Conservation (phyloP, 1,140 invertebrate species). For the Drosophila hydei region DNA sequence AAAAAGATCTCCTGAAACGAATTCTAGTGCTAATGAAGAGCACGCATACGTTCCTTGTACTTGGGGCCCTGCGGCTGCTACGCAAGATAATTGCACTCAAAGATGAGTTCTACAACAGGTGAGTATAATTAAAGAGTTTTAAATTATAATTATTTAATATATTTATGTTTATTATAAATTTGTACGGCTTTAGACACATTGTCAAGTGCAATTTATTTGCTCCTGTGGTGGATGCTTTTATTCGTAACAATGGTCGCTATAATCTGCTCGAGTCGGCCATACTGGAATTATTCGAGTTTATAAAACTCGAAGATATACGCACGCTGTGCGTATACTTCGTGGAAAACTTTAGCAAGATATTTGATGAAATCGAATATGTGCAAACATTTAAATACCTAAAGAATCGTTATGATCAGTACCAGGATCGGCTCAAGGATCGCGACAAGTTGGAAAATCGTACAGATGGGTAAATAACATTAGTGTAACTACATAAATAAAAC, state of each 20-base stretch:
- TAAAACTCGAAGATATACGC: constrained; percentile 98
- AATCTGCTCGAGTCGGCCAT: constrained; percentile 99
- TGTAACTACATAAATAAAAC: neutral
- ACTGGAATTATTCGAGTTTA: constrained; percentile 99
- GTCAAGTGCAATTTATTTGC: constrained; percentile 97
- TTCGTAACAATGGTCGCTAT: constrained; percentile 98
- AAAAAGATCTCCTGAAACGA: constrained; percentile 97
- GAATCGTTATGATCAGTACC: constrained; percentile 96
- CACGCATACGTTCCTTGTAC: constrained; percentile 98
- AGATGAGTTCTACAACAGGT: constrained; percentile 98
- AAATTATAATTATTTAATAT: neutral
- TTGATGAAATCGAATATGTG: constrained; percentile 98
- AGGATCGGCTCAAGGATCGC: constrained; percentile 94
- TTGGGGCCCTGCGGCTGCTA: constrained; percentile 98
- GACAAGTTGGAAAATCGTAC: constrained; percentile 87
- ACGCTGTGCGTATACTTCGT: constrained; percentile 97
- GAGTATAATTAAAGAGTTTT: neutral
- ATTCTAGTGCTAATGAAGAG: constrained; percentile 99
- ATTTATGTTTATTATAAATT: neutral
- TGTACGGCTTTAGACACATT: constrained; percentile 88
- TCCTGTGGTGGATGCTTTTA: constrained; percentile 98
- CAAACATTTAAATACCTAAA: constrained; percentile 98
- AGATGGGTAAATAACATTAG: constrained; percentile 86
- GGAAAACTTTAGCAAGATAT: constrained; percentile 96
- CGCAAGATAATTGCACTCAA: constrained; percentile 98